Conservation (phyloP, 2,888 invertebrate species). For the Lagria hirta region DNA sequence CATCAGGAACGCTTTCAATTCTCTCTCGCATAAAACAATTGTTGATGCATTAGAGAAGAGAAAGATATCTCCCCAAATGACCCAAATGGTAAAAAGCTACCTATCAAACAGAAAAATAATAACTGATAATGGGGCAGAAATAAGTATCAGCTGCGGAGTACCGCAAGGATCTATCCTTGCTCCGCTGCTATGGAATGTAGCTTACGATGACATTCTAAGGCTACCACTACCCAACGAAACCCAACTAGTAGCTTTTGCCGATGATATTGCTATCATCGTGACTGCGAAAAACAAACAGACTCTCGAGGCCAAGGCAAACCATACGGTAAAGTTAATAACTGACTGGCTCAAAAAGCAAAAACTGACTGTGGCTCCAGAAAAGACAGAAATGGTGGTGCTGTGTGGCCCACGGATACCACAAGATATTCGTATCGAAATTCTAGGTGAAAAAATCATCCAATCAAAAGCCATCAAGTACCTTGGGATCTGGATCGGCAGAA, state of each 20-base stretch:
- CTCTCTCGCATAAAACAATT: slow-evolving; percentile 5
- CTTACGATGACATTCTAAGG: slow-evolving; percentile 7
- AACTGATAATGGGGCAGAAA: background rate
- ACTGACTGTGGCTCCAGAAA: slow-evolving; percentile 7
- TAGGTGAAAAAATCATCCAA: slow-evolving; percentile 2
- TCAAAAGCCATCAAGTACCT: slow-evolving; percentile 9
- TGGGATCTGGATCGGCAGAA: slow-evolving; percentile 5
- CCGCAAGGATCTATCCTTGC: slow-evolving; percentile 11
- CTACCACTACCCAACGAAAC: slow-evolving; percentile 1
- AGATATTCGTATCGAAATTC: background rate
- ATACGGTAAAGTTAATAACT: slow-evolving; percentile 5
- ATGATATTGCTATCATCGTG: slow-evolving; percentile 11
- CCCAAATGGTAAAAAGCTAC: slow-evolving; percentile 1
- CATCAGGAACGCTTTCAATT: slow-evolving; percentile 14
- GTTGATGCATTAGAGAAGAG: slow-evolving; percentile 3
- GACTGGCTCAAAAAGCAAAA: slow-evolving; percentile 6
- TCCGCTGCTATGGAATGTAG: slow-evolving; percentile 10
- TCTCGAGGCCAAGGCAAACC: background rate
- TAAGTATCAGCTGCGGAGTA: slow-evolving; percentile 3
- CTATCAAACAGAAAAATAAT: slow-evolving; percentile 5
- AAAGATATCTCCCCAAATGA: background rate
- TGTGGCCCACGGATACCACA: background rate
- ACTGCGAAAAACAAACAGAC: slow-evolving; percentile 1
- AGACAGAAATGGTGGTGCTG: slow-evolving; percentile 9
- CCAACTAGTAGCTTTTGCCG: slow-evolving; percentile 8